Conservation (phyloP, 2,797 vertebrate species). For the Loris lydekkerianus region DNA sequence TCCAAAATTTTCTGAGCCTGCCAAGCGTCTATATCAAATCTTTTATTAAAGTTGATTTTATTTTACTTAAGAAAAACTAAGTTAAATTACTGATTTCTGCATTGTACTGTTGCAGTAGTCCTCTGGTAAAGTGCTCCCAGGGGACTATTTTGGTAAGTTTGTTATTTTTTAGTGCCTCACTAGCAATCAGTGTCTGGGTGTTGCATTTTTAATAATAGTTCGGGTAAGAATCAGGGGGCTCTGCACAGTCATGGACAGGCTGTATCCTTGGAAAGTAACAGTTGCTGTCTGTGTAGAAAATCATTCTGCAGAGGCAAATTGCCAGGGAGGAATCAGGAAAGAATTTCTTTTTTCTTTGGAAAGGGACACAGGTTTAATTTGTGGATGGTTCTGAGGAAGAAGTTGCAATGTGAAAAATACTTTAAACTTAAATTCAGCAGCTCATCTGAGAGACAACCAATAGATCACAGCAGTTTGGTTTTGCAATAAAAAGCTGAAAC, state of each 20-base stretch:
- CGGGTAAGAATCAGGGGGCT: constrained; percentile 63
- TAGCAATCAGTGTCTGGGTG: constrained; percentile 66
- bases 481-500: constrained; percentile 53
- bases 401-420: neutral
- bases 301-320: neutral
- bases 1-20: neutral
- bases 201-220: constrained; percentile 75
- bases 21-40: neutral
- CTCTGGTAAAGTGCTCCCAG: neutral
- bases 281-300: constrained; percentile 1
- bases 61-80: constrained; percentile 45
- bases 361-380: constrained; percentile 6
- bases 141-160: constrained; percentile 72
- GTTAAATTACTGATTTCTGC: constrained; percentile 39
- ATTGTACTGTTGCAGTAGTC: neutral
- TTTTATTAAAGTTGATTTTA: constrained; percentile 20
- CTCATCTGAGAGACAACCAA: neutral
- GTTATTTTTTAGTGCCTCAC: constrained; percentile 75
- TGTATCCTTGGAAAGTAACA: constrained; percentile 6
- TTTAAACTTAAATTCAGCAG: neutral
- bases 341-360: neutral
- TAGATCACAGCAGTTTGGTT: neutral
- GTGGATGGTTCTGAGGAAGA: constrained; percentile 10
- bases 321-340: neutral
- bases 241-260: neutral